Evolutionary conservation across 2,888 invertebrate genomes (phyloP), one percentile per base, ranked within the genome.

Genomic region (Tipula unca): DNA sequence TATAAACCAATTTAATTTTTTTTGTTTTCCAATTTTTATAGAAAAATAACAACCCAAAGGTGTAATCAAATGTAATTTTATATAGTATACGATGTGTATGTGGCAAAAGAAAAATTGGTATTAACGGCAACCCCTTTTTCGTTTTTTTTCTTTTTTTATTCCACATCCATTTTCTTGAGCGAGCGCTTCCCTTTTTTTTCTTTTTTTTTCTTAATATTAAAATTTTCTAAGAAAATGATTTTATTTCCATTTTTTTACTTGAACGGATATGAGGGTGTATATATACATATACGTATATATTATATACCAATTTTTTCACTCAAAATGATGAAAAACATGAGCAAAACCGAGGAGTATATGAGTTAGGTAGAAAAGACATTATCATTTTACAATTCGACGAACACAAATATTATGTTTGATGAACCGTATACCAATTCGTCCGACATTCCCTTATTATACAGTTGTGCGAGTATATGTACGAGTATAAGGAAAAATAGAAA

Each of bases 371-470:
- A 86, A 85, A 85, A 86, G 85, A 69, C 86, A 87, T 87, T 87
- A 87, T 87, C 87, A 87, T 87, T 87, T 87, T 86, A 87, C 87
- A 87, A 86, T 87, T 87, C 87, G 87, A 54, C 87, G 87, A 87
- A 86, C 87, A 87, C 87, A 86, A 69, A 85, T 36, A 82, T 35
- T 35, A 35, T 87, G 87, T 86, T 87, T 87, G 87, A 87, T 87
- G 87, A 87, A 87, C 87, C 87, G 87, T 87, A 86, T 86, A 86
- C 86, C 87, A 87, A 87, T 87, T 87, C 86, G 86, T 87, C 87
- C 87, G 87, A 87, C 87, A 87, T 86, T 87, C 86, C 86, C 86
- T 85, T 85, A 84, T 84, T 36, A 83, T 83, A 25, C 25, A n/a
- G n/a, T n/a, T n/a, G n/a, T n/a, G n/a, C n/a, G 48, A 8, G 3